phyloP scores from a whole-genome alignment of 2,888 invertebrate genomes.

The Limnephilus marmoratus region DNA sequence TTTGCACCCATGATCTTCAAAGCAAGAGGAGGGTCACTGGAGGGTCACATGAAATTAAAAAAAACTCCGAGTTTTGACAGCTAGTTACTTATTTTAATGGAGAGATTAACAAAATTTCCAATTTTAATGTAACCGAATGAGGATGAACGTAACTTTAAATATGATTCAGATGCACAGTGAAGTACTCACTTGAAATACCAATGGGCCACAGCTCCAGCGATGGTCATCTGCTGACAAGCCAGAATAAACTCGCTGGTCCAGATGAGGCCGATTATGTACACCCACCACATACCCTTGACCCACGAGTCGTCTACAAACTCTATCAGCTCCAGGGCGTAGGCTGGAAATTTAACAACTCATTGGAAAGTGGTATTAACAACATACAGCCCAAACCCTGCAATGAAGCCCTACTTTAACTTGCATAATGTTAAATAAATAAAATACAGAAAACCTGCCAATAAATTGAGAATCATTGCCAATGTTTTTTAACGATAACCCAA shows the following conservation, averaged over 20 bases:
- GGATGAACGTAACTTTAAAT: not conserved
- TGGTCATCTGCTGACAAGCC: slow-evolving; percentile 95
- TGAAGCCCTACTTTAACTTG: not conserved
- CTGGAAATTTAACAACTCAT: slow-evolving; percentile 70
- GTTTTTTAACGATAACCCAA: too few relatives aligned
- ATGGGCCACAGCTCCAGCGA: slow-evolving; percentile 93
- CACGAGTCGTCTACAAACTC: slow-evolving; percentile 87
- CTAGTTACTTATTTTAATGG: not conserved
- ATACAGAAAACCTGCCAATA: not conserved
- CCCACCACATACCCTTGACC: slow-evolving; percentile 96
- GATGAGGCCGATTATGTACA: slow-evolving; percentile 91
- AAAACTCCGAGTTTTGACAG: too few relatives aligned
- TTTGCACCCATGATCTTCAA: too few relatives aligned
- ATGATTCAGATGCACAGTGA: not conserved
- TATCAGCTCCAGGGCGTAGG: slow-evolving; percentile 78
- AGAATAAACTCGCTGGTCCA: slow-evolving; percentile 97
- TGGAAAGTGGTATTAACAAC: not conserved
- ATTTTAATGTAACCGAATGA: not conserved
- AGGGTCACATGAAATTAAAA: too few relatives aligned
- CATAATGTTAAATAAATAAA: too few relatives aligned
- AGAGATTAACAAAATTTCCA: not conserved
- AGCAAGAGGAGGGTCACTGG: too few relatives aligned
- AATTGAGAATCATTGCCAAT: too few relatives aligned
- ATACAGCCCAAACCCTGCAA: not conserved
- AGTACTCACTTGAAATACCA: slow-evolving; percentile 91